Percentiles rank a stretch among this genome's conserved stretches.
Evolutionary conservation across 2,888 invertebrate species (phyloP).

Genomic region (Palloptera scutellata): DNA sequence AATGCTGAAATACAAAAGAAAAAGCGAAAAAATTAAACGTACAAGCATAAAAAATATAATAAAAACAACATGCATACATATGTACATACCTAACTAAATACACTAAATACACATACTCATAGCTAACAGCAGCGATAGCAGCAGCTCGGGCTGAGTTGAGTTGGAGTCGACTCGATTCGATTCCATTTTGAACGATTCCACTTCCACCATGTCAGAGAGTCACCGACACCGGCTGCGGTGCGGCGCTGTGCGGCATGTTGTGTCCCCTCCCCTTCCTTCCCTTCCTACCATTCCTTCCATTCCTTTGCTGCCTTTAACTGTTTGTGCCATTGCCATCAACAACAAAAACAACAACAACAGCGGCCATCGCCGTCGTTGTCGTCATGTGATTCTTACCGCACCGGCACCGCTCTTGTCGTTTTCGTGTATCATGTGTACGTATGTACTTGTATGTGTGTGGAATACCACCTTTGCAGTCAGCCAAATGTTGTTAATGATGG

Average conservation of each 20-base stretch:
- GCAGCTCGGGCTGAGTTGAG: neutral
- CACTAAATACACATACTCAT: constrained; percentile 5
- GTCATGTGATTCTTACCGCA: constrained; percentile 1
- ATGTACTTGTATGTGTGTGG: neutral
- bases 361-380: neutral
- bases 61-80: neutral
- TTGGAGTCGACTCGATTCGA: constrained; percentile 16
- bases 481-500: too few species aligned
- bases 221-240: neutral
- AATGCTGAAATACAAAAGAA: neutral
- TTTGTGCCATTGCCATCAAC: constrained; percentile 8
- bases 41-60: constrained; percentile 5
- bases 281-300: constrained; percentile 2
- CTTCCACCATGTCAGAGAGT: constrained; percentile 6
- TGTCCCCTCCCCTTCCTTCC: neutral
- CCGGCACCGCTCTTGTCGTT: neutral
- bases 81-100: neutral
- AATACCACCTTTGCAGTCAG: too few species aligned
- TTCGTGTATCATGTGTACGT: neutral
- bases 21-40: neutral
- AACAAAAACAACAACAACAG: neutral
- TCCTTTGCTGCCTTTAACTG: constrained; percentile 3
- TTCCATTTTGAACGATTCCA: constrained; percentile 21
- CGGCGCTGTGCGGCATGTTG: neutral
- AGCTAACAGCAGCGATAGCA: neutral